Conservation (phyloP, 2,888 invertebrate genomes). For the Molorchus minor region DNA sequence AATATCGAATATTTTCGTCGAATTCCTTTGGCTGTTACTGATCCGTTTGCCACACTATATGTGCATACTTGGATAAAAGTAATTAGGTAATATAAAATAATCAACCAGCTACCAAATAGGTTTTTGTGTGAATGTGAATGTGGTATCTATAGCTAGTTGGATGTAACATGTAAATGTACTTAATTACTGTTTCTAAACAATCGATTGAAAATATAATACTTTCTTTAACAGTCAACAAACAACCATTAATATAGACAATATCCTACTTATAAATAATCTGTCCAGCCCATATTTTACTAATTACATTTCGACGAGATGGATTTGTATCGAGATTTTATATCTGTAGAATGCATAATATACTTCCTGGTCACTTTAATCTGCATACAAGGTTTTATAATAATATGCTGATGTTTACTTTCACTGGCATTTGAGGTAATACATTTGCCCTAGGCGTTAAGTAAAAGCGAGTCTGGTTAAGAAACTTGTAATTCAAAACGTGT, state of each 20-base stretch:
- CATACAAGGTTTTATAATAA: conserved; percentile 6
- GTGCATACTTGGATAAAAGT: no score
- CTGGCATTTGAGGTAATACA: conserved; percentile 3
- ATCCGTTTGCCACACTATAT: no score
- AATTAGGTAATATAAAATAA: neutral
- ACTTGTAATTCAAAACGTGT: conserved; percentile 7
- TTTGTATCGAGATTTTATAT: neutral
- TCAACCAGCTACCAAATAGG: neutral
- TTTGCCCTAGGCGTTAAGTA: conserved; percentile 8
- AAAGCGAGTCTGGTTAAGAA: conserved; percentile 12
- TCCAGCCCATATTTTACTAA: neutral
- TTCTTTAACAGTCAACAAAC: no score
- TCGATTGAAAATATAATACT: no score
- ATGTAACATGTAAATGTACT: no score
- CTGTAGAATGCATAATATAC: neutral
- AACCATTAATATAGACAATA: neutral
- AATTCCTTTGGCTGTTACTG: no score
- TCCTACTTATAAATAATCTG: no score
- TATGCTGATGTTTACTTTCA: conserved; percentile 19
- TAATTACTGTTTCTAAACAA: no score
- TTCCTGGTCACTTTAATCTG: neutral
- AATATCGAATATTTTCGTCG: no score
- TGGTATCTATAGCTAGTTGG: neutral
- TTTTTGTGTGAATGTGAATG: neutral
- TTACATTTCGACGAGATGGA: neutral